Conservation (phyloP, 2,888 invertebrate genomes). For the Aphidoletes aphidimyza region DNA sequence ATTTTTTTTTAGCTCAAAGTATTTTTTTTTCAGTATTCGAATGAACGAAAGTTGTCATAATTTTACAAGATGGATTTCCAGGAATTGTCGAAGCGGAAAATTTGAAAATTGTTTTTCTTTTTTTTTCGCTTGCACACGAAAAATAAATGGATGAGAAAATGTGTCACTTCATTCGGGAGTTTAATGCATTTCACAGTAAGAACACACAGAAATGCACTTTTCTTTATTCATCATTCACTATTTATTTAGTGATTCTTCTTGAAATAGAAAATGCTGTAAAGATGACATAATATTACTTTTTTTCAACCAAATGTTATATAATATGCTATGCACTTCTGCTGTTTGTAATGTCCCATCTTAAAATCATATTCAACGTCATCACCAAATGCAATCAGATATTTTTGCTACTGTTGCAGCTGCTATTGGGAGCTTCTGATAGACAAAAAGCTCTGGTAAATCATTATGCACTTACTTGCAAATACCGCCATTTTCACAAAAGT, state of each 20-base stretch:
- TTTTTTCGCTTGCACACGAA: not conserved
- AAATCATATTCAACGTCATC: not conserved
- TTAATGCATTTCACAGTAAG: constrained; percentile 3
- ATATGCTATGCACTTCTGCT: no score
- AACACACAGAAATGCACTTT: not conserved
- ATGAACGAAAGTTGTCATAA: no score
- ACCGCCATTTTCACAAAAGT: constrained; percentile 83
- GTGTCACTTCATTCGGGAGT: not conserved
- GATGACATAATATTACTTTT: no score
- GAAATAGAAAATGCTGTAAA: no score
- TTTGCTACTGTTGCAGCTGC: no score
- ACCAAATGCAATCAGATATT: not conserved
- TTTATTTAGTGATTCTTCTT: not conserved
- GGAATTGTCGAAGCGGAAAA: no score
- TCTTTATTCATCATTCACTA: no score
- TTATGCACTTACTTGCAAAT: constrained; percentile 78
- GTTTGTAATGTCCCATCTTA: no score
- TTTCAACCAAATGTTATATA: no score
- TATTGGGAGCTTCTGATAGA: no score
- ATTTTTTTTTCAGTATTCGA: not conserved
- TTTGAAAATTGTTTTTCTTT: no score
- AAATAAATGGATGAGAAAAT: not conserved
- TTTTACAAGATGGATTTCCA: no score
- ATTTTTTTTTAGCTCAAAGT: not conserved
- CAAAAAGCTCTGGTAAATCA: not conserved